Evolutionary conservation across 2,888 invertebrate species (phyloP), one percentile per base, ranked within the genome.

Genomic region (Lasioglossum morio): DNA sequence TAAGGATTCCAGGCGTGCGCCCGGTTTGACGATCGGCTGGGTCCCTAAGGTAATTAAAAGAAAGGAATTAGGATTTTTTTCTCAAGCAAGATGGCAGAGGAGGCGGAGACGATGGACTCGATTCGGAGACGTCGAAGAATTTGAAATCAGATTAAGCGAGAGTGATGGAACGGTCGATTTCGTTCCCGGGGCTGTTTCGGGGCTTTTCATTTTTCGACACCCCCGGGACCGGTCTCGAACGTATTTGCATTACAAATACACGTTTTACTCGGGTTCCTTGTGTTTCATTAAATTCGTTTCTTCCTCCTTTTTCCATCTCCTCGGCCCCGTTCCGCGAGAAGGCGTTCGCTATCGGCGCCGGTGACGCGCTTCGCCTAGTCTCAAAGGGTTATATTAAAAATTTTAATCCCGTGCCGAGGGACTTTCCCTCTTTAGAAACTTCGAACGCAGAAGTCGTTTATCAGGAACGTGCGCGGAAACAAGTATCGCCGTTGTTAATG

Each of bases 181-280:
- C 87, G 72, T 83, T 82, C 78, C 79, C 23, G 75, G 74, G 12
- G 57, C 75, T 90, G 86, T 90, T 92, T 90, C 87, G 84, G 76
- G 72, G 70, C 89, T 90, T 88, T 92, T 90, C 87, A 92, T 92
- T 92, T 93, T 91, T 91, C 87, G 85, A 84, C 88, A 88, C 87
- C 88, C 82, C 82, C 74, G 87, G 77, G 82, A 73, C 77, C 81
- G 80, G 23, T 75, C 78, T 53, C 85, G 86, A 79, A 74, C 81
- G 82, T 87, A 92, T 92, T 92, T 94, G 93, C 91, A 90, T 94
- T 94, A 92, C 92, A 94, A 94, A 94, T 94, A 85, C 75, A 60
- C 57, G 70, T 40, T 70, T 70, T 70, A 40, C 23, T 70, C 5
- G 37, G 40, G 85, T 86, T 90, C 87, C 89, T 89, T 84, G 87